phyloP scores from a whole-genome alignment of 2,888 invertebrate species.

The Diarsia rubi region DNA sequence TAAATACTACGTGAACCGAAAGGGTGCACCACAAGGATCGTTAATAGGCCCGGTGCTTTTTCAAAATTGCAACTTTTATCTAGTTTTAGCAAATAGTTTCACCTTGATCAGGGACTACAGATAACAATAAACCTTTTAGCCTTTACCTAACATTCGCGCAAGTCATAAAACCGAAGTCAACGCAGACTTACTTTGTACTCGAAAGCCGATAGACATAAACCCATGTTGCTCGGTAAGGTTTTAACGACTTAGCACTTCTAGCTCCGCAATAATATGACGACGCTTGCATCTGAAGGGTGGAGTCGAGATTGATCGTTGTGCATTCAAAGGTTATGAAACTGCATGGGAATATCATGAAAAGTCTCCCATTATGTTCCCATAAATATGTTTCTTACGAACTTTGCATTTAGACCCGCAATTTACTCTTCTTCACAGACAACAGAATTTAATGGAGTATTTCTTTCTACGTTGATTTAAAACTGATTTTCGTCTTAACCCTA shows the following conservation, averaged over 20 bases:
- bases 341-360: neutral
- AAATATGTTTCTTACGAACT: neutral
- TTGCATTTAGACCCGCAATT: neutral
- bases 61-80: neutral
- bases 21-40: conserved; percentile 2
- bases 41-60: neutral
- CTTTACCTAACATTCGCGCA: conserved; percentile 30
- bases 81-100: conserved; percentile 29
- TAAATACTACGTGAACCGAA: neutral
- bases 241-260: conserved; percentile 49
- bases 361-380: neutral
- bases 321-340: neutral
- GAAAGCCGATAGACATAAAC: conserved; percentile 49
- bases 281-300: conserved; percentile 5
- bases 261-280: conserved; percentile 33
- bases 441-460: neutral
- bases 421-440: neutral
- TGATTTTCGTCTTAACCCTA: neutral
- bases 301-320: conserved; percentile 20
- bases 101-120: conserved; percentile 23
- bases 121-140: conserved; percentile 42
- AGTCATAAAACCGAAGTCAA: conserved; percentile 43
- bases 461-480: neutral
- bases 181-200: conserved; percentile 54
- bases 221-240: conserved; percentile 22